Percentiles rank a stretch among this genome's conserved stretches.
phyloP scores from a whole-genome alignment of 2,797 vertebrate species.

The Taeniopygia guttata region DNA sequence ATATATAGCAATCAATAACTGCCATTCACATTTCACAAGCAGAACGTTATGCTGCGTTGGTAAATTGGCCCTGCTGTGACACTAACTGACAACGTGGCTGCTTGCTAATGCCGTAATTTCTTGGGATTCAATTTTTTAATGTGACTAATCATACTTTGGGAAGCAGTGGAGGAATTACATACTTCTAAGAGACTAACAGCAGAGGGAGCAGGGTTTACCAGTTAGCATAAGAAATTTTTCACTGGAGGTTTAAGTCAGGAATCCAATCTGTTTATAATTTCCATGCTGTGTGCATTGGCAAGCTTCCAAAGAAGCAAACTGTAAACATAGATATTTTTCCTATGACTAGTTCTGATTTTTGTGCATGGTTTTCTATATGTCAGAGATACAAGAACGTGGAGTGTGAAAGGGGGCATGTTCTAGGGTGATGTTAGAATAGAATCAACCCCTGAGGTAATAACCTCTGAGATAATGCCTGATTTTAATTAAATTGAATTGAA shows the following conservation, averaged over 20 bases:
- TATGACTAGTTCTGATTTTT: conserved; percentile 7
- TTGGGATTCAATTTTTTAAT: background rate
- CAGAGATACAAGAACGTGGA: background rate
- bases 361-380: background rate
- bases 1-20: background rate
- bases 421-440: background rate
- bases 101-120: background rate
- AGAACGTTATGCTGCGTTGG: fast-evolving
- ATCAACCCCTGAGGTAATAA: background rate
- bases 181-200: background rate
- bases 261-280: conserved; percentile 44
- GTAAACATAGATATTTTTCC: conserved; percentile 45
- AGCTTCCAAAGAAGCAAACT: conserved; percentile 8
- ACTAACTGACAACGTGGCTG: background rate
- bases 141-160: background rate
- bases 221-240: background rate
- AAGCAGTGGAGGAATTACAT: background rate
- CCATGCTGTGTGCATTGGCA: background rate
- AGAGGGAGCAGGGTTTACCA: conserved; percentile 23
- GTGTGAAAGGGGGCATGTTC: background rate
- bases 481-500: background rate
- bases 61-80: background rate
- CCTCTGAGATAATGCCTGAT: background rate
- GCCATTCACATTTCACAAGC: fast-evolving
- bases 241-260: background rate